Evolutionary conservation across 2,797 vertebrate genomes (phyloP), one percentile per base, ranked within the genome.

Genomic region (Poecilia wingei): DNA sequence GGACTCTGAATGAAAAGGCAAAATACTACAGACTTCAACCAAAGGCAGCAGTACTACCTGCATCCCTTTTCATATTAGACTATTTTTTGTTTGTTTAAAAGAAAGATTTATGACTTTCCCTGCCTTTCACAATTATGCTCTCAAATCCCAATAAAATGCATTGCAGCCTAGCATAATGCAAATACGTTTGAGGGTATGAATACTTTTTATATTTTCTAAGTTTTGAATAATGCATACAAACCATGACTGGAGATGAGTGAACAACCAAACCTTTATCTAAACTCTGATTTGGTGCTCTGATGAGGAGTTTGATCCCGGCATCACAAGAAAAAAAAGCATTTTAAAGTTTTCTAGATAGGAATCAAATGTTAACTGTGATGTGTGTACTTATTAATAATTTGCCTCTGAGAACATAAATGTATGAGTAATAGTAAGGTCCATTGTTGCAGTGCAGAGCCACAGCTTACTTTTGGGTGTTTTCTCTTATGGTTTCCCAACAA

Each of bases 401-500:
- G 12, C 33, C 51, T 74, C 6, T 55, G 49, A 74, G 41, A 39
- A n/a, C 47, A 75, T 64, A 45, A 39, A 73, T 66, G 25, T 25
- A 51, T 71, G 70, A 87, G 75, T 70, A 82, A 59, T 76, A 70
- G 46, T 76, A 46, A 7, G 31, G 28, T 69, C 80, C 79, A 83
- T 87, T 90, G 84, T 88, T 84, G 28, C 41, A 80, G 66, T 2
- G 7, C 72, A 77, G 77, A 81, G 82, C 83, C 47, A 74, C 55
- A 43, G 70, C 22, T 79, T 51, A 43, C 64, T 77, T 49, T 45
- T 70, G 89, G 90, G 91, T 89, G 90, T 91, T 77, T 66, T 82
- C 84, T 91, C 83, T 91, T 79, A 82, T 77, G 72, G 74, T 81
- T 90, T 93, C 82, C 83, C 80, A 79, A 79, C 64, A 86, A 43